These are phyloP conservation scores for Marisa cornuarietis DNA, from an alignment of 1,140 invertebrate genomes.

Conservation along the genomic window DNA sequence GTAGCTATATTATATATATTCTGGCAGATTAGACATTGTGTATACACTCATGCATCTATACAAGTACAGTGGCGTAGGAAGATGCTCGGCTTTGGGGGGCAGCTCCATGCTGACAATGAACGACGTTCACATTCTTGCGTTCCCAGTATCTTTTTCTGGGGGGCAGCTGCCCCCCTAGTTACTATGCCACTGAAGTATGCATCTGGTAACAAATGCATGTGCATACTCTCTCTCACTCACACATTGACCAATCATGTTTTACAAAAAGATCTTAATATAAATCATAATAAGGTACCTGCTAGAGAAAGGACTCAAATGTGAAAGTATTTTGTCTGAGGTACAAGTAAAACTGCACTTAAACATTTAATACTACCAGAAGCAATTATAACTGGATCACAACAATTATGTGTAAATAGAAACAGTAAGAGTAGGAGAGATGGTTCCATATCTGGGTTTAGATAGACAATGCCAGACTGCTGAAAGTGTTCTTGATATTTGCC, in stretches of 20 bases:
- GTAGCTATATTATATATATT: background rate
- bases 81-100: no score
- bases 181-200: no score
- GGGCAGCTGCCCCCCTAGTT: no score
- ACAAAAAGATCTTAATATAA: background rate
- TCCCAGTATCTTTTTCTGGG: no score
- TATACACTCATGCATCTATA: no score
- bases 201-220: background rate
- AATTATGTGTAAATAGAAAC: background rate
- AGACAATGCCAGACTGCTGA: background rate
- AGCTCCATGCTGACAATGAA: no score
- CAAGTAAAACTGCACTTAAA: background rate
- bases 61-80: no score
- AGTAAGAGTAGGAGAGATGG: background rate
- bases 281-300: background rate
- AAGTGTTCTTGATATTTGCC: background rate
- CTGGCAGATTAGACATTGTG: background rate
- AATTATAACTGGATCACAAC: background rate
- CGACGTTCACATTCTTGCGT: no score
- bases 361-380: background rate
- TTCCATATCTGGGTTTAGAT: no score
- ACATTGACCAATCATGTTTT: background rate
- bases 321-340: background rate
- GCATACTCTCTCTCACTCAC: no score
- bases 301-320: no score